These are phyloP conservation scores for Calyptommatus sinebrachiatus DNA, from an alignment of 2,113 vertebrate species.

Conservation along the genomic window DNA sequence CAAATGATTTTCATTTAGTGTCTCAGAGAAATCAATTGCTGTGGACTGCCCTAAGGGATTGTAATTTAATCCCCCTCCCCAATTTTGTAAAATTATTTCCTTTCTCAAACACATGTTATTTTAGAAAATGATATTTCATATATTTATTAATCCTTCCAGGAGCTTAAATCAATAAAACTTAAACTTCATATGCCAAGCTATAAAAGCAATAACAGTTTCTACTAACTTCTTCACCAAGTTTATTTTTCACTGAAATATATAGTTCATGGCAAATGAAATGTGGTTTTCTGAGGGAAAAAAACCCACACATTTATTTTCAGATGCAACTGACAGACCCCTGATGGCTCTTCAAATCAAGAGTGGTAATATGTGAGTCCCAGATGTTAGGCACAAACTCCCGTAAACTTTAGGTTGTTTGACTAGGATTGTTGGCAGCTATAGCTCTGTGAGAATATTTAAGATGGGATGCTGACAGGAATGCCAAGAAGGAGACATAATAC, in stretches of 20 bases:
- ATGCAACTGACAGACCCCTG: no score
- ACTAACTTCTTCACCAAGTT: neutral
- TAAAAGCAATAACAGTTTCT: conserved; percentile 11
- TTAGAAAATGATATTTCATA: conserved; percentile 17
- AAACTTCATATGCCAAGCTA: conserved; percentile 6
- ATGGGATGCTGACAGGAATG: no score
- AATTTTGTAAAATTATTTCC: conserved; percentile 35
- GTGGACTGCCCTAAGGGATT: neutral
- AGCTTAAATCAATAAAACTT: conserved; percentile 19
- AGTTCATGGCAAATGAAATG: neutral
- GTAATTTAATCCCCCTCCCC: neutral
- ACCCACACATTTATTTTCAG: no score
- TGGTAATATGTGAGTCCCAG: no score
- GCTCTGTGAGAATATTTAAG: no score
- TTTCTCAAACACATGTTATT: conserved; percentile 22
- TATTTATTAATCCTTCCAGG: conserved; percentile 17
- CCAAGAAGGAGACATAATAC: no score
- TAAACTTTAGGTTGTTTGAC: no score
- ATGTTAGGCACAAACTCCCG: no score
- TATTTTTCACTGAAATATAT: neutral
- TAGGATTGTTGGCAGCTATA: no score
- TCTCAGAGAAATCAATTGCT: conserved; percentile 23
- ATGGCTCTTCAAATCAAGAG: no score
- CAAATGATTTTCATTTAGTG: conserved; percentile 10
- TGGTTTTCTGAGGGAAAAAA: neutral